These are phyloP conservation scores for Varroa destructor DNA, from an alignment of 1,140 invertebrate species.

Conservation along the genomic window DNA sequence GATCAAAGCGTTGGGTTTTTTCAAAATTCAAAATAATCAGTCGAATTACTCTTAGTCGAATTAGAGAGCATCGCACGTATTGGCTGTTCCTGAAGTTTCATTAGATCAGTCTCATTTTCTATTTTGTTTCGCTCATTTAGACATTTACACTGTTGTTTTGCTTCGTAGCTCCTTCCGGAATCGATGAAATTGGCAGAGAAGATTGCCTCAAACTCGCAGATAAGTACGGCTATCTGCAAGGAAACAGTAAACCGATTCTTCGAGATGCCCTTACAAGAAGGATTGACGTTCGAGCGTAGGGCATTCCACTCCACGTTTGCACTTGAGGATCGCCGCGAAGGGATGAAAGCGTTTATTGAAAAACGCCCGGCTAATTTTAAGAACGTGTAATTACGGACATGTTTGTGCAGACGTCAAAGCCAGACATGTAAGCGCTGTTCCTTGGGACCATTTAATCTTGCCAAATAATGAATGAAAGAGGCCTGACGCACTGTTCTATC, in stretches of 20 bases:
- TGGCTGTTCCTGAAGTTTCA: too few species aligned
- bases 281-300: constrained; percentile 73
- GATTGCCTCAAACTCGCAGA: constrained; percentile 74
- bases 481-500: too few species aligned
- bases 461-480: too few species aligned
- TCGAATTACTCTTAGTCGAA: too few species aligned
- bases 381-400: constrained; percentile 49
- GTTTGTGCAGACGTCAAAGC: too few species aligned
- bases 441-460: too few species aligned
- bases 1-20: too few species aligned
- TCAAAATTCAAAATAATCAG: too few species aligned
- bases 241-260: constrained; percentile 85
- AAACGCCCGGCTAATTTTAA: constrained; percentile 75
- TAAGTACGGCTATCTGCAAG: constrained; percentile 76
- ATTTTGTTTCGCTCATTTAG: background rate
- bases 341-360: constrained; percentile 81
- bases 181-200: constrained; percentile 85
- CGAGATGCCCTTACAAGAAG: constrained; percentile 71
- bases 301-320: constrained; percentile 83
- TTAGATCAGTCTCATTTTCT: too few species aligned
- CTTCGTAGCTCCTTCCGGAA: constrained; percentile 42
- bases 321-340: constrained; percentile 73
- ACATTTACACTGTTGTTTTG: background rate
- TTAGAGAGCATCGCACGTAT: too few species aligned
- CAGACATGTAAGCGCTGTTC: too few species aligned